phyloP scores from a whole-genome alignment of 2,888 invertebrate species.

The Metallyticus violacea region DNA sequence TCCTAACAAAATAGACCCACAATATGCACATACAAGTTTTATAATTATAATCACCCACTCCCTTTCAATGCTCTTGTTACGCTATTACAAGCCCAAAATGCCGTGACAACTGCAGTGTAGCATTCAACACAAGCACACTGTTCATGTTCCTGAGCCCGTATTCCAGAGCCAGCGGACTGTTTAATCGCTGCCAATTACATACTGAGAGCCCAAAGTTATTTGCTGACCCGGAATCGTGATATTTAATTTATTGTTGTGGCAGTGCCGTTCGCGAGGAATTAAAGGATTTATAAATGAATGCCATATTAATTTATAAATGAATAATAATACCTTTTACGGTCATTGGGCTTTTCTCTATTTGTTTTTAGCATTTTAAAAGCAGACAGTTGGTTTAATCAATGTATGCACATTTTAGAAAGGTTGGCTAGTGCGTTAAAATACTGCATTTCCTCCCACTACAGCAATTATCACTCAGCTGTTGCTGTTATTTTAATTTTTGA shows the following conservation, averaged over 20 bases:
- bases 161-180: neutral
- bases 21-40: too few species aligned
- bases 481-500: neutral
- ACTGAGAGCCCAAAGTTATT: neutral
- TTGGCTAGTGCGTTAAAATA: too few species aligned
- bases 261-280: neutral
- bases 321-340: neutral
- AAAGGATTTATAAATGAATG: neutral
- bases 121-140: neutral
- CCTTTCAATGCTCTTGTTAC: too few species aligned
- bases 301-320: neutral
- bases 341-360: neutral
- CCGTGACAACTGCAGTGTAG: too few species aligned
- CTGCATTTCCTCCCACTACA: too few species aligned
- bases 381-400: neutral
- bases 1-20: too few species aligned
- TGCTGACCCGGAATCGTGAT: neutral
- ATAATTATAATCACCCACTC: too few species aligned
- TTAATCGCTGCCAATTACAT: neutral
- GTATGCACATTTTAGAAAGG: neutral
- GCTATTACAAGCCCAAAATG: too few species aligned
- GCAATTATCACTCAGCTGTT: too few species aligned
- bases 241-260: neutral
- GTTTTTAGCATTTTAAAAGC: neutral
- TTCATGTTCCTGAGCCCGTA: neutral